Evolutionary conservation across 2,113 vertebrate genomes (phyloP).

Genomic region (Rhea pennata): DNA sequence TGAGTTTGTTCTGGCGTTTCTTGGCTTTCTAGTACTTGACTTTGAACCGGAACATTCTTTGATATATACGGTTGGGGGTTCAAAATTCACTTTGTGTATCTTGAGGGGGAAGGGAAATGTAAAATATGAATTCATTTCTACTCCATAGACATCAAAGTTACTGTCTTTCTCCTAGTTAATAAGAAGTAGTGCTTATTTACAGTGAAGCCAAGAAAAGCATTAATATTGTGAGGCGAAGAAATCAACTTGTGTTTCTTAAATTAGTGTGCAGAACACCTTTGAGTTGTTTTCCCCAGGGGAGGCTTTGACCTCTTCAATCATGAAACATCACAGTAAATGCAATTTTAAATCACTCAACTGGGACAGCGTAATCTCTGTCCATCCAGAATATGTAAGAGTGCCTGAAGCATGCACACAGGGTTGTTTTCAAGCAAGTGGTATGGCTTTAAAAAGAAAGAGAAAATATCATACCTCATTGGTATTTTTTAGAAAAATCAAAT

Average conservation of each 20-base stretch:
- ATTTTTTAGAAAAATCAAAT: neutral
- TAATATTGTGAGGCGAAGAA: neutral
- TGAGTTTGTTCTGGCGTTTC: conserved; percentile 15
- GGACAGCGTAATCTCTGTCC: neutral
- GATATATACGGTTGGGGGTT: neutral
- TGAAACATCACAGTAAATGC: neutral
- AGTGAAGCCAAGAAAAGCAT: neutral
- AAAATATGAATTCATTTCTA: neutral
- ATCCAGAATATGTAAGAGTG: neutral
- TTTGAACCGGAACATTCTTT: conserved; percentile 34
- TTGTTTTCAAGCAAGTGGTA: neutral
- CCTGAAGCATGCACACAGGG: neutral
- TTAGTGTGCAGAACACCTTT: neutral
- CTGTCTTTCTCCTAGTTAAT: neutral
- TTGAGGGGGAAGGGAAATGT: neutral
- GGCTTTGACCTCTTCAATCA: conserved; percentile 6
- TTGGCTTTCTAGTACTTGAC: conserved; percentile 24
- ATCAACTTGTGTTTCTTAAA: neutral
- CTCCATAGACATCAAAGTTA: neutral
- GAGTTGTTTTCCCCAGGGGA: neutral
- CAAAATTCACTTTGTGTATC: neutral
- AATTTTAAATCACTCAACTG: conserved; percentile 8
- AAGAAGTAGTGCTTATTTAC: neutral
- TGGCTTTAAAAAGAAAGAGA: neutral
- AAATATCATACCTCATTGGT: neutral